Base-by-base conservation (phyloP, 2,797 vertebrate species). In the Telmatherina bonti region DNA sequence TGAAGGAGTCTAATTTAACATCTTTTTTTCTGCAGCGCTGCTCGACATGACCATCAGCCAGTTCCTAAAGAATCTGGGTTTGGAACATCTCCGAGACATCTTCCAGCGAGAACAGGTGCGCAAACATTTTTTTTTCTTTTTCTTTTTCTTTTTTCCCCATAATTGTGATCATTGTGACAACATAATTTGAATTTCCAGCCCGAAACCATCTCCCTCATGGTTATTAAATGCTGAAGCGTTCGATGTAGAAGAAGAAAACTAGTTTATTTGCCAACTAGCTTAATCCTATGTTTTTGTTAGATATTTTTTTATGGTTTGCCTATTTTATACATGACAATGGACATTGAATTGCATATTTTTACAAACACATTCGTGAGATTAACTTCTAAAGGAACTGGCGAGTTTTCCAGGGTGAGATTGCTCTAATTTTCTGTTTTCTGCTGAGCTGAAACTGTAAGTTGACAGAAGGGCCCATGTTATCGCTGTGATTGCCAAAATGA, bases 41-140 rank as follows among this genome's bases (percentile, higher is more conserved):
- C 95, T 98, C 76, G 98, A 99, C 88, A 98, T 98, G 97, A 99
- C 98, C 88, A 99, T 99, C 87, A 97, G 95, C 78, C 97, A 99
- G 70, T 99, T 99, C 88, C 83, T 99, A 78, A 99, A 99, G 94
- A 98, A 96, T 75, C 90, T 99, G 36, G 97, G 97, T 36, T 95
- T 99, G 76, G 97, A 99, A 43, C 97, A 99, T 70, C 96, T 99
- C 72, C 89, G 97, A 59, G 98, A 99, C 71, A 99, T 96, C 84
- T 99, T 99, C 90, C 97, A 99, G 90, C 95, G 97, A 30, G 98
- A 99, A 54, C 98, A 99, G 95, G 98, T 97, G 75, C 36, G 41
- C 61, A 59, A 30, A 30, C 47, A 61, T 41, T 20, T 43, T 16
- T 41, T 41, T 41, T 16, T 16, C 7, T 16, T 45, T 43, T 2